Conservation (phyloP, 1,140 invertebrate genomes). For the Orius laevigatus region DNA sequence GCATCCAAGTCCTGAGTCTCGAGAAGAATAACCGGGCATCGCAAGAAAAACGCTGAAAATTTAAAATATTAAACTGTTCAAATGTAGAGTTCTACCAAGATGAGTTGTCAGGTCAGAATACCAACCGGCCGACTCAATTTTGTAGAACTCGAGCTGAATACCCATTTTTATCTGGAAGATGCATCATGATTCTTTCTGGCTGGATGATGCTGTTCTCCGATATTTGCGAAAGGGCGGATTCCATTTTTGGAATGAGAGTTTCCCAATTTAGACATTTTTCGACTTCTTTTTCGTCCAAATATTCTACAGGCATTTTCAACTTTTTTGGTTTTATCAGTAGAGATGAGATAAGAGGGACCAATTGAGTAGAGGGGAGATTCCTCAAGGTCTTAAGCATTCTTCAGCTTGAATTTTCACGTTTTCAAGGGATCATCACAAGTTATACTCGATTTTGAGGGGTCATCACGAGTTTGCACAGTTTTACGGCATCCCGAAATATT, state of each 20-base stretch:
- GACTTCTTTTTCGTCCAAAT: background rate
- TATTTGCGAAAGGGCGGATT: constrained; percentile 1
- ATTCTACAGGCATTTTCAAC: background rate
- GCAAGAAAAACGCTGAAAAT: background rate
- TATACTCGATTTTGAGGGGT: no score
- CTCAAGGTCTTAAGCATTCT: no score
- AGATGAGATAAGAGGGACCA: background rate
- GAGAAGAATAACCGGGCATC: constrained; percentile 1
- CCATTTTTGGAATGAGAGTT: constrained; percentile 1
- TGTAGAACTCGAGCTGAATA: no score
- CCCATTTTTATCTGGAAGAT: background rate
- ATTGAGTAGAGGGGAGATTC: no score
- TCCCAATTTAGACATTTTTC: constrained; percentile 2
- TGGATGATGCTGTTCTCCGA: constrained; percentile 1
- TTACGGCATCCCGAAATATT: no score
- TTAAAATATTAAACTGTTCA: no score
- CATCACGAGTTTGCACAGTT: no score
- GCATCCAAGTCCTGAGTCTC: constrained; percentile 26
- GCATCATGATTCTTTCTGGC: background rate
- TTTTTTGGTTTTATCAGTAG: background rate
- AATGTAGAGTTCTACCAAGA: no score
- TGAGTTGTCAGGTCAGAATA: no score
- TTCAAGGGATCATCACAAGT: no score
- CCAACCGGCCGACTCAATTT: no score
- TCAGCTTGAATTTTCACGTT: no score